Base-by-base conservation (phyloP, 2,888 invertebrate genomes). In the Lasioglossum oenotherae region DNA sequence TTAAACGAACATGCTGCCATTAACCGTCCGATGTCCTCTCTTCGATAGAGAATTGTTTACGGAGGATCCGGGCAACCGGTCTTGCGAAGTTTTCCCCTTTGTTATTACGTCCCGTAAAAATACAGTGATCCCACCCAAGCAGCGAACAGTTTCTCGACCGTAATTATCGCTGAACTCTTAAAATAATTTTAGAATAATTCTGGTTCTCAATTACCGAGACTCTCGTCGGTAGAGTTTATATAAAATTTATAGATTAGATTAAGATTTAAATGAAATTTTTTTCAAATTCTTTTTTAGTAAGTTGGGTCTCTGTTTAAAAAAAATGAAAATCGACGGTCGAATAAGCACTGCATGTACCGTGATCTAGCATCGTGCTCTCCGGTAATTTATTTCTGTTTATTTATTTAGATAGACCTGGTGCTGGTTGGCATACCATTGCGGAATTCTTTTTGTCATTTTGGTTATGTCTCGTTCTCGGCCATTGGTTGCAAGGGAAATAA, bases 1-100 rank as follows among this genome's bases (percentile, higher is more conserved):
- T 86, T 86, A 84, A 84, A 84, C 89, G 82, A 80, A 83, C 83
- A 88, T 86, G 84, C 83, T 71, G 86, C 88, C 84, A 89, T 90
- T 91, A 88, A 82, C 81, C 76, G 81, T 49, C 79, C 80, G 60
- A 74, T 75, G 80, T 85, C 72, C 82, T 78, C 79, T 44, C 79
- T 44, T 81, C 77, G 44, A 79, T 60, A 73, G 82, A 77, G 76
- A 83, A 84, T 82, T 53, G 77, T 85, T 82, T 89, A 88, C 80
- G 74, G 80, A 57, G 82, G 80, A 85, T 82, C 77, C 78, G 41
- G 79, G 53, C 72, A 71, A 80, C 83, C 27, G 31, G 60, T 27
- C 67, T 31, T 44, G 69, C 44, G 53, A 74, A 57, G n/a, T 23
- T 69, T 73, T 19, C 64, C n/a, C 38, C 38, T 46, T 41, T 49